Base-by-base conservation (phyloP, 2,797 vertebrate species). In the Phataginus tricuspis region DNA sequence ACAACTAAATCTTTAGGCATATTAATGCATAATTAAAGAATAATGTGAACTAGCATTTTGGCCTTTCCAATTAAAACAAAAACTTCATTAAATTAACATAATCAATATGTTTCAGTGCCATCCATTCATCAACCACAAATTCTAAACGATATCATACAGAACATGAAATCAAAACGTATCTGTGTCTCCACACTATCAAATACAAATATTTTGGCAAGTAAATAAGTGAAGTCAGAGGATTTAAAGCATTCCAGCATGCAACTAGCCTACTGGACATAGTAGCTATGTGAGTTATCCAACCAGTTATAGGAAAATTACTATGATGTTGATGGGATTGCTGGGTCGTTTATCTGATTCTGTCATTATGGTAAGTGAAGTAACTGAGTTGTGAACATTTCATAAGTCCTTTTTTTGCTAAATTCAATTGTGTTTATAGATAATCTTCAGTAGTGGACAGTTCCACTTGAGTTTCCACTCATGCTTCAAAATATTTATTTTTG, bases 401-500 rank as follows among this genome's bases (percentile, higher is more conserved):
- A 55, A 79, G 79, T 68, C 29, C 31, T 53, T 79, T 34, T 69
- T 34, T 74, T 84, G 79, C 11, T 34, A 85, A 94, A 95, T 80
- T 87, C 34, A 86, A 68, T 83, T 89, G n/a, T 89, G 39, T 31
- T 71, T 88, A 31, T n/a, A 88, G 25, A 25, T 5, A 55, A 83
- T 88, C n/a, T 83, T 90, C 19, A 78, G 25, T 31, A 72, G 9
- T 79, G 16, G 68, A 72, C 0, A 90, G 29, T 85, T 94, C 68
- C 45, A 69, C n/a, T 51, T 39, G 39, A 37, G 19, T 97, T 95
- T 88, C 4, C 3, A 85, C 42, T 84, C 12, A 85, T 90, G 25
- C 13, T 85, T 96, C 34, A 91, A 94, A 92, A 63, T 95, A 86
- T 57, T 85, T 84, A 86, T 63, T 93, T 97, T 61, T 96, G 15